phyloP scores from a whole-genome alignment of 2,113 vertebrate genomes.

The Pleuronectes platessa region DNA sequence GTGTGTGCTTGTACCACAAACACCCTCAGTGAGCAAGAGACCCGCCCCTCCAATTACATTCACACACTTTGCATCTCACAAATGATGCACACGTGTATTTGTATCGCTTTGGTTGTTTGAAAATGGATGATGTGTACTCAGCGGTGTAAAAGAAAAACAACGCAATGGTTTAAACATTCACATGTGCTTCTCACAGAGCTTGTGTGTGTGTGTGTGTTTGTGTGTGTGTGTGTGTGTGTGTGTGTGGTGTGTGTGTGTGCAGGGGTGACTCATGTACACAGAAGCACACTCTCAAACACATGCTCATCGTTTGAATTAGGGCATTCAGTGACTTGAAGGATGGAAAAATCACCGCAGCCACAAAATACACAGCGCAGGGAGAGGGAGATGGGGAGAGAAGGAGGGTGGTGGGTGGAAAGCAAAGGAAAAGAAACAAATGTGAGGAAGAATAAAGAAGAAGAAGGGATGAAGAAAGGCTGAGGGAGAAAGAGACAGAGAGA shows the following conservation, averaged over 20 bases:
- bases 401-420: background rate
- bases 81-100: conserved; percentile 31
- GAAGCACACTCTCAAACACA: conserved; percentile 26
- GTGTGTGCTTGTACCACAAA: background rate
- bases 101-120: background rate
- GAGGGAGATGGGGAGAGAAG: background rate
- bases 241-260: conserved; percentile 2
- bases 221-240: too few species aligned
- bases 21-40: background rate
- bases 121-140: conserved; percentile 11
- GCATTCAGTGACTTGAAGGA: conserved; percentile 38
- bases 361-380: conserved; percentile 14
- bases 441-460: background rate
- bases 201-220: too few species aligned
- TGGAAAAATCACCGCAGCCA: conserved; percentile 19
- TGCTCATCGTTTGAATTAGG: conserved; percentile 28
- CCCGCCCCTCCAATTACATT: conserved; percentile 28
- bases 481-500: background rate
- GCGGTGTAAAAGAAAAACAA: background rate
- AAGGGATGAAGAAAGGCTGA: background rate
- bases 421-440: background rate
- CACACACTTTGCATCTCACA: conserved; percentile 19
- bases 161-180: conserved; percentile 20
- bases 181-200: background rate
- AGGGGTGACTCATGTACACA: conserved; percentile 25